Conservation (phyloP, 2,888 invertebrate genomes). For the Esperia sulphurella region DNA sequence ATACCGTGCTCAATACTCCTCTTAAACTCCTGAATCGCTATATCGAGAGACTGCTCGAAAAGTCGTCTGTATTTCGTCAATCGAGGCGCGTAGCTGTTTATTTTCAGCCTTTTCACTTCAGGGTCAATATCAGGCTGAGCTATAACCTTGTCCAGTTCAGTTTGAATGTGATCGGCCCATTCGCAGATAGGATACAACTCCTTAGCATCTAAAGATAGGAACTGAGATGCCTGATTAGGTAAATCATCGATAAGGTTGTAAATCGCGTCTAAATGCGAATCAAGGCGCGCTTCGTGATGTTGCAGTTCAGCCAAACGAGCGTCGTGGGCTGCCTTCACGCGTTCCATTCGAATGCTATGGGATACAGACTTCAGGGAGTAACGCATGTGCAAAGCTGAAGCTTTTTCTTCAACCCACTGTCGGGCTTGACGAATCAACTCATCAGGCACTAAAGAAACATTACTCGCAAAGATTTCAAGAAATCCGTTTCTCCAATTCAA, state of each 20-base stretch:
- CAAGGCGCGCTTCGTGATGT: conserved; percentile 47
- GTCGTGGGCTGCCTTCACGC: conserved; percentile 43
- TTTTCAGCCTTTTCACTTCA: conserved; percentile 47
- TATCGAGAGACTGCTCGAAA: conserved; percentile 49
- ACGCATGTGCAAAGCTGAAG: conserved; percentile 43
- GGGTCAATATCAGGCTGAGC: conserved; percentile 28
- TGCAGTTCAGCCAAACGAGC: conserved; percentile 43
- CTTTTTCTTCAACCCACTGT: conserved; percentile 51
- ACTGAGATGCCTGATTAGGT: conserved; percentile 38
- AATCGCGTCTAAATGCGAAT: conserved; percentile 52
- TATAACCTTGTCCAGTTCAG: conserved; percentile 32
- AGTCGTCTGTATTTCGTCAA: conserved; percentile 40
- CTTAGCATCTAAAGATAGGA: conserved; percentile 36
- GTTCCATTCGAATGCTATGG: conserved; percentile 50
- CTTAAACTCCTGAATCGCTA: conserved; percentile 33
- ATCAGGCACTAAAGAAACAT: conserved; percentile 40
- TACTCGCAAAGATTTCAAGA: conserved; percentile 52
- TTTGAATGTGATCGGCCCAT: conserved; percentile 40
- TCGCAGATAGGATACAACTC: conserved; percentile 46
- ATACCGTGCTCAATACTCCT: conserved; percentile 36
- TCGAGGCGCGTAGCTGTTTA: conserved; percentile 51
- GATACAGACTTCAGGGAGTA: conserved; percentile 53
- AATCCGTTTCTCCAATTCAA: conserved; percentile 60
- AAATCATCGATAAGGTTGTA: conserved; percentile 36
- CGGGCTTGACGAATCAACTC: conserved; percentile 44